phyloP scores from a whole-genome alignment of 2,888 invertebrate species.

The Temnothorax unifasciatus region DNA sequence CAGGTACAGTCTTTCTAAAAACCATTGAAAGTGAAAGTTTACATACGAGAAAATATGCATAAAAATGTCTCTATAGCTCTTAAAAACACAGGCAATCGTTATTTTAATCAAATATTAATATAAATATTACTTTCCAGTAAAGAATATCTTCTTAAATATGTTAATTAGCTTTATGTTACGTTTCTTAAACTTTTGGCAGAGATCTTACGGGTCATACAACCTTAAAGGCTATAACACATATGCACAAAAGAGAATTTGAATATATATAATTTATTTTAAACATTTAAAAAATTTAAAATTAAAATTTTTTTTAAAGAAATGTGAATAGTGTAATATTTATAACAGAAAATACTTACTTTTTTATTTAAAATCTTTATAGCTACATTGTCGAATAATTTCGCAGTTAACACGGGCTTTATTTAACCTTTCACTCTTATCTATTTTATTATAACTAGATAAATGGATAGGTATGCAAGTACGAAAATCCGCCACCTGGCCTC shows the following conservation, averaged over 20 bases:
- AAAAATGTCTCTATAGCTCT: too few relatives aligned
- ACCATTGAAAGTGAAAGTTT: too few relatives aligned
- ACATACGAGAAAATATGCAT: too few relatives aligned
- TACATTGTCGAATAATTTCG: background rate
- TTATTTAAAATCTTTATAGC: background rate
- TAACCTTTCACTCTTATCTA: conserved; percentile 7
- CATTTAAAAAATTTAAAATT: background rate
- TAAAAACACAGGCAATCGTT: too few relatives aligned
- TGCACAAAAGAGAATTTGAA: background rate
- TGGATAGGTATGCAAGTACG: background rate
- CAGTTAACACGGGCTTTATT: background rate
- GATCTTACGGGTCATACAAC: too few relatives aligned
- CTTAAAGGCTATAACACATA: background rate
- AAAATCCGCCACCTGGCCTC: background rate
- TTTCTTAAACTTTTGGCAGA: too few relatives aligned
- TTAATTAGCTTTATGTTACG: too few relatives aligned
- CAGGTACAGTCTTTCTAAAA: too few relatives aligned
- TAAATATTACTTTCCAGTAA: too few relatives aligned
- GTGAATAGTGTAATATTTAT: background rate
- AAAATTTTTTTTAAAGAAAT: background rate
- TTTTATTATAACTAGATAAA: background rate
- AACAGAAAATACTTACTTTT: background rate
- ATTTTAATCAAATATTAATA: too few relatives aligned
- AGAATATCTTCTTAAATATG: too few relatives aligned
- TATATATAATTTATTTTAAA: background rate